Evolutionary conservation across 2,888 invertebrate genomes (phyloP).

Genomic region (Apamea monoglypha): DNA sequence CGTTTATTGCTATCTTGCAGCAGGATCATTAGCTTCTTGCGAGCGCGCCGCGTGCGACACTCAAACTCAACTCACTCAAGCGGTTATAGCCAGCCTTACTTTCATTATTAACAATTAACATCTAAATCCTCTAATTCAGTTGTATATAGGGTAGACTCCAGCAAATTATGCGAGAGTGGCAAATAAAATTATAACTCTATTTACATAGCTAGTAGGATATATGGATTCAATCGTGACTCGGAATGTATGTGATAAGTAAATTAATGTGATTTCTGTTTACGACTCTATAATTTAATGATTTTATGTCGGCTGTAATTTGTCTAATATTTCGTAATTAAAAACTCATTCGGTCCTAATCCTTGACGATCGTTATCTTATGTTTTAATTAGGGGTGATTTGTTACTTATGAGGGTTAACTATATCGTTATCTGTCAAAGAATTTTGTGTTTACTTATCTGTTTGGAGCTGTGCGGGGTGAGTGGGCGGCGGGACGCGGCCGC

Average conservation of each 20-base stretch:
- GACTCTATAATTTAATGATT: conserved; percentile 34
- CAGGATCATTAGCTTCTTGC: conserved; percentile 76
- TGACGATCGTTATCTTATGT: conserved; percentile 57
- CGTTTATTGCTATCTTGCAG: conserved; percentile 78
- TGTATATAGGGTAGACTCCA: conserved; percentile 41
- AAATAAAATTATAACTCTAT: conserved; percentile 64
- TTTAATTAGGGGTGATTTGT: conserved; percentile 67
- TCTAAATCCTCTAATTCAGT: conserved; percentile 64
- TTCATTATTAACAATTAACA: conserved; percentile 71
- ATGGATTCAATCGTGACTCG: conserved; percentile 44
- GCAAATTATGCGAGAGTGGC: conserved; percentile 52
- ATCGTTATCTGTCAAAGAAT: conserved; percentile 68
- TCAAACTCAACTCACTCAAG: conserved; percentile 58
- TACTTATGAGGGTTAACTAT: conserved; percentile 59
- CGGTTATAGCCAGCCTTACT: conserved; percentile 65
- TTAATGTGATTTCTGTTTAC: conserved; percentile 46
- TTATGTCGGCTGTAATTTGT: conserved; percentile 19
- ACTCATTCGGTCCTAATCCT: conserved; percentile 22
- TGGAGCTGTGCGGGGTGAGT: conserved; percentile 68
- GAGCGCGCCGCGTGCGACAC: conserved; percentile 55
- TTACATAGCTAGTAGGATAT: conserved; percentile 57
- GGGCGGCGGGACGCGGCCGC: conserved; percentile 76
- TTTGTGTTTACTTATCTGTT: conserved; percentile 68
- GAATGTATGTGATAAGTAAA: conserved; percentile 52
- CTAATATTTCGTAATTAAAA: conserved; percentile 38